phyloP scores from a whole-genome alignment of 2,888 invertebrate genomes.

The Auanema sp. region DNA sequence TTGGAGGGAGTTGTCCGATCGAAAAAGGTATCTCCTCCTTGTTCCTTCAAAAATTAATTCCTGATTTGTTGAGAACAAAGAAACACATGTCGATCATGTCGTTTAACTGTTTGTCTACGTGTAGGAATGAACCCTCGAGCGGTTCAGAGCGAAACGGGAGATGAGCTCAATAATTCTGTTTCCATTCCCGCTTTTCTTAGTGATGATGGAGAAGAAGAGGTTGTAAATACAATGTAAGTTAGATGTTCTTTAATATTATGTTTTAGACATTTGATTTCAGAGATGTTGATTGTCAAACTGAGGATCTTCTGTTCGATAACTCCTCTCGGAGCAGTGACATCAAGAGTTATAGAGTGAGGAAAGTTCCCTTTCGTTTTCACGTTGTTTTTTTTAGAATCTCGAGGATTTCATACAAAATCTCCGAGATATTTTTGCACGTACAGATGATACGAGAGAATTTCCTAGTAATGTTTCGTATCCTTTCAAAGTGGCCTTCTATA shows the following conservation, averaged over 20 bases:
- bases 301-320: constrained; percentile 6
- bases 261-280: constrained; percentile 11
- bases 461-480: constrained; percentile 11
- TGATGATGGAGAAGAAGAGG: constrained; percentile 23
- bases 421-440: constrained; percentile 14
- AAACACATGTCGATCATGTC: constrained; percentile 45
- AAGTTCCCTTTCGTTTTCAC: not conserved
- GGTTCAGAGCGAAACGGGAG: constrained; percentile 32
- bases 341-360: not conserved
- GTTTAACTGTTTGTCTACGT: constrained; percentile 30
- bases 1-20: constrained; percentile 34
- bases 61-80: constrained; percentile 36
- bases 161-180: constrained; percentile 18
- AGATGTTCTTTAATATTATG: constrained; percentile 2
- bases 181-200: not conserved
- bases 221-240: constrained; percentile 9
- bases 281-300: constrained; percentile 16
- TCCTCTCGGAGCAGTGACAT: not conserved
- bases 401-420: not conserved
- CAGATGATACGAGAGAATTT: constrained; percentile 3
- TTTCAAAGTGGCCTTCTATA: constrained; percentile 23
- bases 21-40: constrained; percentile 26
- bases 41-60: too few species aligned
- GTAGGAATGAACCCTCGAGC: constrained; percentile 54
- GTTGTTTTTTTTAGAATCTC: constrained; percentile 5